phyloP scores from a whole-genome alignment of 1,140 invertebrate species.

The Glossosoma conforme region DNA sequence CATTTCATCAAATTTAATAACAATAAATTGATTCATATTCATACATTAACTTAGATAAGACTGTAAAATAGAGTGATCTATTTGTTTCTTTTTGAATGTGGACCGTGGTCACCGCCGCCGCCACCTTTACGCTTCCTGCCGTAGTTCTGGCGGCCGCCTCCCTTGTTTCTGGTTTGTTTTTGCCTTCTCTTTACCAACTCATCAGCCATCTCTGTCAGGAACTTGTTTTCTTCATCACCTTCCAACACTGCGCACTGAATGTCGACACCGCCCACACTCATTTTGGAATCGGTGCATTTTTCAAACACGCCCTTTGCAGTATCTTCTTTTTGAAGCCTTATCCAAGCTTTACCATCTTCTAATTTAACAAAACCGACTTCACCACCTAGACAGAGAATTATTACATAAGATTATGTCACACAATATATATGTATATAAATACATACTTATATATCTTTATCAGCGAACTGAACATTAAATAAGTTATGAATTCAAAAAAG shows the following conservation, averaged over 20 bases:
- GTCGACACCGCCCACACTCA: conserved; percentile 53
- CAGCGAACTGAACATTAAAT: too few relatives aligned
- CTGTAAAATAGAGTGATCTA: not conserved
- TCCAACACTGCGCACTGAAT: conserved; percentile 56
- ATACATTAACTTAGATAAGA: too few relatives aligned
- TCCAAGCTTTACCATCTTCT: conserved; percentile 66
- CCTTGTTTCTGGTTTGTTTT: conserved; percentile 42
- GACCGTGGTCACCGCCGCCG: conserved; percentile 27
- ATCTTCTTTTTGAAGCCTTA: conserved; percentile 65
- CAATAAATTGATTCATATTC: too few relatives aligned
- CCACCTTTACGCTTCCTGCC: conserved; percentile 41
- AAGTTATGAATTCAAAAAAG: not conserved
- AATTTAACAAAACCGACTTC: conserved; percentile 65
- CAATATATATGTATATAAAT: too few relatives aligned
- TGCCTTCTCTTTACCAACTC: conserved; percentile 55
- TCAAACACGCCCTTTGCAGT: conserved; percentile 59
- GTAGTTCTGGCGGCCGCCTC: conserved; percentile 34
- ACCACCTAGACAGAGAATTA: conserved; percentile 38
- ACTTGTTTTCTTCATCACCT: conserved; percentile 65
- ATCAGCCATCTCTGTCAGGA: conserved; percentile 58
- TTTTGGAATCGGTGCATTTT: conserved; percentile 58
- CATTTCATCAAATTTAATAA: too few relatives aligned
- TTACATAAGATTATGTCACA: too few relatives aligned
- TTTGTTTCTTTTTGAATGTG: conserved; percentile 14
- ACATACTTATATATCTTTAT: too few relatives aligned